Evolutionary conservation across 2,888 invertebrate genomes (phyloP), one percentile per base, ranked within the genome.

Genomic region (Synergus gifuensis): DNA sequence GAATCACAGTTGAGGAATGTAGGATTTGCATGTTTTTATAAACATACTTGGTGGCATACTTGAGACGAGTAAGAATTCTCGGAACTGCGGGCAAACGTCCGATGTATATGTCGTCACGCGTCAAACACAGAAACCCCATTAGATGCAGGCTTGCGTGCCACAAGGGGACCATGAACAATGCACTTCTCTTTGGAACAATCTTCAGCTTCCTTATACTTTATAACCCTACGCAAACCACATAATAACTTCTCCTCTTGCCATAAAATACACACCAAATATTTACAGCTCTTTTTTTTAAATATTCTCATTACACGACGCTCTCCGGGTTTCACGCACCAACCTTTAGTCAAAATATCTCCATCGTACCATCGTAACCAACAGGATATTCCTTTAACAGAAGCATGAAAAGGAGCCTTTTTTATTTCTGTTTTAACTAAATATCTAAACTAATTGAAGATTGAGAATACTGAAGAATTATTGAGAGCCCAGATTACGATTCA

Each of bases 51-150:
- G 60, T 54, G 73, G 79, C 79, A 77, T 67, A 82, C 80, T 81
- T 76, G 76, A 66, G 79, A 63, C 78, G 67, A 78, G 78, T 79
- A 79, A 81, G 82, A 81, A 84, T 82, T 82, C 64, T 76, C 76
- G 78, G 83, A 81, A 78, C 77, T 67, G 77, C 78, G 76, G 78
- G 79, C 79, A 78, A 82, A 77, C 64, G 82, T 83, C 81, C 81
- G 87, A 86, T 85, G 85, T 85, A 83, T 82, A 79, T 82, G 79
- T 84, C 81, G 84, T 79, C 80, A 79, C 81, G 84, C 85, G 84
- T 88, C 86, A 86, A 87, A 89, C 89, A 89, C 87, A 88, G 89
- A 89, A 89, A 89, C 86, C 86, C 89, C 90, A 89, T 89, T 90
- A 89, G 87, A 86, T 87, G 84, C 85, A 83, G 82, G 83, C 84